phyloP scores from a whole-genome alignment of 2,113 vertebrate genomes.

The Carettochelys insculpta region DNA sequence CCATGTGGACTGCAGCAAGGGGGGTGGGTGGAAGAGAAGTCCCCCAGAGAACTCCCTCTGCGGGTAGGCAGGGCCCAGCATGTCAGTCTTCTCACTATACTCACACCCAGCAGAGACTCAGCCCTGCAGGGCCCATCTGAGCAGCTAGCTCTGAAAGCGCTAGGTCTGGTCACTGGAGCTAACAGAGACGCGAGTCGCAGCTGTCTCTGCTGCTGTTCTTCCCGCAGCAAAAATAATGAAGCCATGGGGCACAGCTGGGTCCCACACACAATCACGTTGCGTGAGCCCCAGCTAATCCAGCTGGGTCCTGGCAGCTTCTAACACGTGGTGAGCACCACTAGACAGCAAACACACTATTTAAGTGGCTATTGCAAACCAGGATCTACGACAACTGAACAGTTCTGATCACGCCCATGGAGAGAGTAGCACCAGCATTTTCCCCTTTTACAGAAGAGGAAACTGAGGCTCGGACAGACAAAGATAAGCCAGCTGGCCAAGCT shows the following conservation, averaged over 20 bases:
- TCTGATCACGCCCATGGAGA: neutral
- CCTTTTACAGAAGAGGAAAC: neutral
- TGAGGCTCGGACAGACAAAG: accelerated
- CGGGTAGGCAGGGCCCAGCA: too few relatives aligned
- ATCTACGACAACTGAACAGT: neutral
- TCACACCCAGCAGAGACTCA: too few relatives aligned
- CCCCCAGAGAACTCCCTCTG: neutral
- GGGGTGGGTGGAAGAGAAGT: too few relatives aligned
- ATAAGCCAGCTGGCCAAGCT: neutral
- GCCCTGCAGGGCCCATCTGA: neutral
- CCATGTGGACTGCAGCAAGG: neutral
- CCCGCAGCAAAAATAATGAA: neutral
- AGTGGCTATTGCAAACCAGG: neutral
- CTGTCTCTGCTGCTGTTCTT: neutral
- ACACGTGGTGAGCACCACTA: neutral
- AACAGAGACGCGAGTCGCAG: neutral
- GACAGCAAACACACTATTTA: neutral
- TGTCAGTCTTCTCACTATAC: neutral
- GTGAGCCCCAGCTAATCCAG: neutral
- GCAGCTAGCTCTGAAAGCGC: conserved; percentile 1
- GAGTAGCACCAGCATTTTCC: neutral
- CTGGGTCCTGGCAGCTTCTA: neutral
- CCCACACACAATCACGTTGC: neutral
- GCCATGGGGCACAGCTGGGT: neutral
- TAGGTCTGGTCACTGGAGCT: neutral